phyloP scores from a whole-genome alignment of 2,888 invertebrate genomes.

The Lycaena phlaeas region DNA sequence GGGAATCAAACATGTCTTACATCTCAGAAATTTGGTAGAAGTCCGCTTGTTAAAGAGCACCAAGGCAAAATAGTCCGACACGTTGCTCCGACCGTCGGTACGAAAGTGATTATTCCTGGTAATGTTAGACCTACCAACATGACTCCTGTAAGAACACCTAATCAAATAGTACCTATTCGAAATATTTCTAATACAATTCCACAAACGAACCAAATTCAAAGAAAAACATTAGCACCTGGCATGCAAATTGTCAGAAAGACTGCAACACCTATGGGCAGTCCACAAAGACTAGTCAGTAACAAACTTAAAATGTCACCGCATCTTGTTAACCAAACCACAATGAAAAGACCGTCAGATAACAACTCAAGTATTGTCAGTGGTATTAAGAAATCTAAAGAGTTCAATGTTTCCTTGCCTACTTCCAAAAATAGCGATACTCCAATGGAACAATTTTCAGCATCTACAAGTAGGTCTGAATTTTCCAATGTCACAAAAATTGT shows the following conservation, averaged over 20 bases:
- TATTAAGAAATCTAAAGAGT: slow-evolving; percentile 59
- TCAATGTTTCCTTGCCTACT: slow-evolving; percentile 32
- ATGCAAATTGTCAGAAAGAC: slow-evolving; percentile 29
- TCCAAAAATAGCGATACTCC: slow-evolving; percentile 27
- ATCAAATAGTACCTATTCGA: slow-evolving; percentile 36
- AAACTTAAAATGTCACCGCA: slow-evolving; percentile 46
- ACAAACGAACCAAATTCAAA: slow-evolving; percentile 14
- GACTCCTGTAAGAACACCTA: slow-evolving; percentile 27
- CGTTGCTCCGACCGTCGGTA: slow-evolving; percentile 29
- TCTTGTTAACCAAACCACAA: slow-evolving; percentile 25
- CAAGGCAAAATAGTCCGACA: slow-evolving; percentile 42
- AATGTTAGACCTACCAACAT: slow-evolving; percentile 26
- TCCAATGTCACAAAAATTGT: slow-evolving; percentile 39
- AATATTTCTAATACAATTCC: slow-evolving; percentile 23
- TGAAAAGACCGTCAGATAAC: slow-evolving; percentile 39
- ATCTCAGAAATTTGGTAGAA: slow-evolving; percentile 33
- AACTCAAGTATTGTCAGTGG: slow-evolving; percentile 44
- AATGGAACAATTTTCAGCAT: slow-evolving; percentile 34
- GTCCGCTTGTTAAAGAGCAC: slow-evolving; percentile 29
- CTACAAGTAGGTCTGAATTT: slow-evolving; percentile 40
- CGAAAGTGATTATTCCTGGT: slow-evolving; percentile 30
- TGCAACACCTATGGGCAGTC: slow-evolving; percentile 23
- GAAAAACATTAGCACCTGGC: slow-evolving; percentile 32
- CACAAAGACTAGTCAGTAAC: slow-evolving; percentile 25
- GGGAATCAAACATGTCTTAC: slow-evolving; percentile 27